Evolutionary conservation across 2,113 vertebrate species (phyloP).

Genomic region (Zeus faber): DNA sequence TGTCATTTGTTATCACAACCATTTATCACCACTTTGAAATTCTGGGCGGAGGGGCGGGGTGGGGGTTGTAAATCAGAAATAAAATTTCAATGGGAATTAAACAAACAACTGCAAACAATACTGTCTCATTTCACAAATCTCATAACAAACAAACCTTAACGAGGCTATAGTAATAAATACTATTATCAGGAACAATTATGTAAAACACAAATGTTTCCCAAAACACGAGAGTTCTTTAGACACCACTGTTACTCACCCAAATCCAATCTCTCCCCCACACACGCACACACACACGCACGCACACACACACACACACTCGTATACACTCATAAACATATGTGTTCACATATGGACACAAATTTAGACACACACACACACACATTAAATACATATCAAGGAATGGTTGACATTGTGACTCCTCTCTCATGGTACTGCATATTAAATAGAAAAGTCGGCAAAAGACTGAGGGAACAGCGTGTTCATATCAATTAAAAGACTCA

Average conservation of each 20-base stretch:
- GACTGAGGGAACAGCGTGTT: slow-evolving; percentile 26
- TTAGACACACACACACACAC: slow-evolving; percentile 14
- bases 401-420: too few relatives aligned
- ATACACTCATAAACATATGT: slow-evolving; percentile 18
- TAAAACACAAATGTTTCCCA: slow-evolving; percentile 39
- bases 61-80: not conserved
- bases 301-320: not conserved
- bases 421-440: slow-evolving; percentile 51
- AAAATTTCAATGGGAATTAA: too few relatives aligned
- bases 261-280: not conserved
- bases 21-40: slow-evolving; percentile 61
- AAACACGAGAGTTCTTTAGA: slow-evolving; percentile 28
- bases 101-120: slow-evolving; percentile 55
- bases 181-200: slow-evolving; percentile 55
- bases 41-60: slow-evolving; percentile 34
- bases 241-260: slow-evolving; percentile 19
- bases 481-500: slow-evolving; percentile 25
- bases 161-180: slow-evolving; percentile 75
- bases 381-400: slow-evolving; percentile 37
- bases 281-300: not conserved
- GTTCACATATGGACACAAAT: slow-evolving; percentile 17
- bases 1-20: slow-evolving; percentile 44
- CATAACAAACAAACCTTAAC: slow-evolving; percentile 64
- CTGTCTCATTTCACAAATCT: slow-evolving; percentile 58
- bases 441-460: slow-evolving; percentile 41